A percentile compares a stretch with the other conserved stretches of the same genome.
These are phyloP conservation scores for Scrobipalpa atriplicella DNA, from an alignment of 2,888 invertebrate genomes.

Conservation along the genomic window DNA sequence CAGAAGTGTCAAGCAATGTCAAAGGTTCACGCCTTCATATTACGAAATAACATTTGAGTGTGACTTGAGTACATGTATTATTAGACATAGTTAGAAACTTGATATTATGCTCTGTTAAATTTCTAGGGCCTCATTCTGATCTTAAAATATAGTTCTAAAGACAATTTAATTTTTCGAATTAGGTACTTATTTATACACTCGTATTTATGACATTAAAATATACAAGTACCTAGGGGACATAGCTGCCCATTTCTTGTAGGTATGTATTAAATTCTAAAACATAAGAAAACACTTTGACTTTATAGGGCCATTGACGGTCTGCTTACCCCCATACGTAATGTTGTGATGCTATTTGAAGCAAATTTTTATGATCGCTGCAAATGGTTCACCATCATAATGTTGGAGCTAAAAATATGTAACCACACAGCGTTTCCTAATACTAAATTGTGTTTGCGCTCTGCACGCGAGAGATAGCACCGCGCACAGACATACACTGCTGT, in stretches of 20 bases:
- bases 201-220: too few species aligned
- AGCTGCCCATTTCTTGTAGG: too few species aligned
- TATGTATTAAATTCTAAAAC: too few species aligned
- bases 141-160: too few species aligned
- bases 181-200: too few species aligned
- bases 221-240: too few species aligned
- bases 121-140: too few species aligned
- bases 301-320: too few species aligned
- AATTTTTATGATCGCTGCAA: not conserved
- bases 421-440: conserved; percentile 16
- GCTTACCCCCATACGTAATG: not conserved
- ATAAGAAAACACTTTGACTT: too few species aligned
- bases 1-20: not conserved
- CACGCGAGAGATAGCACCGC: conserved; percentile 2
- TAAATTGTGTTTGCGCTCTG: conserved; percentile 15
- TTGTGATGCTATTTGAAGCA: not conserved
- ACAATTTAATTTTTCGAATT: too few species aligned
- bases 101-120: not conserved
- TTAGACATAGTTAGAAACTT: not conserved
- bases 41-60: conserved; percentile 2
- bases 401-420: not conserved
- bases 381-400: not conserved
- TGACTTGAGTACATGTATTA: not conserved
- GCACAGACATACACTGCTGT: too few species aligned
- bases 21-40: not conserved